Conservation (phyloP, 2,797 vertebrate genomes). For the Dromococcyx pavoninus region DNA sequence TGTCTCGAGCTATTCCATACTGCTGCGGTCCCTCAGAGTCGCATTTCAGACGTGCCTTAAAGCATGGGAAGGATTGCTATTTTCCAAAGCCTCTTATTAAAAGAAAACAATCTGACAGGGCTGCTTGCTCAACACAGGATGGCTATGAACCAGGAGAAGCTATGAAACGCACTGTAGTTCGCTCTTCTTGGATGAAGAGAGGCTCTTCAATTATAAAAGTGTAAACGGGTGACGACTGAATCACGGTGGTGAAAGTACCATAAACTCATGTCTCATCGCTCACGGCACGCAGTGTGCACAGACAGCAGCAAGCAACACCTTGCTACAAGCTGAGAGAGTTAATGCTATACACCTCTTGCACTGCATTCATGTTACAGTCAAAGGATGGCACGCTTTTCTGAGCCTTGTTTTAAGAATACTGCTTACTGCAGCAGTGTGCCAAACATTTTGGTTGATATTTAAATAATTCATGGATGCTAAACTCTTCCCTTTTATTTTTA, state of each 20-base stretch:
- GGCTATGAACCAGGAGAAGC: conserved; percentile 16
- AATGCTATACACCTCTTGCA: background rate
- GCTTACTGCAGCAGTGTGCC: background rate
- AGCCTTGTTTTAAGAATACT: conserved; percentile 45
- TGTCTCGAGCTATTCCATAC: conserved; percentile 20
- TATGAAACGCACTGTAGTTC: conserved; percentile 15
- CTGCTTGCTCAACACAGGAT: conserved; percentile 11
- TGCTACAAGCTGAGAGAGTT: background rate
- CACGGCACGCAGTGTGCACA: background rate
- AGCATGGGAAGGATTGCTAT: conserved; percentile 12
- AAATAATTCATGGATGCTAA: conserved; percentile 71
- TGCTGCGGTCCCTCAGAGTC: conserved; percentile 40
- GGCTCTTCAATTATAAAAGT: conserved; percentile 53
- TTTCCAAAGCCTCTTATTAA: conserved; percentile 39
- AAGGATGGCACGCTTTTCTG: background rate
- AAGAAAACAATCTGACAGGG: conserved; percentile 15
- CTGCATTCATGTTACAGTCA: background rate
- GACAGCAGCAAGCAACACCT: background rate
- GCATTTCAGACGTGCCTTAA: background rate
- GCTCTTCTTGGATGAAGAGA: conserved; percentile 50
- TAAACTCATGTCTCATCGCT: background rate
- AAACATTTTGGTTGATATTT: conserved; percentile 62
- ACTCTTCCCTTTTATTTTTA: conserved; percentile 41
- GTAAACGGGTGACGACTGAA: conserved; percentile 42
- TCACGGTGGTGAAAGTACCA: background rate